Evolutionary conservation across 2,113 vertebrate species (phyloP).

Genomic region (Dasyprocta punctata): DNA sequence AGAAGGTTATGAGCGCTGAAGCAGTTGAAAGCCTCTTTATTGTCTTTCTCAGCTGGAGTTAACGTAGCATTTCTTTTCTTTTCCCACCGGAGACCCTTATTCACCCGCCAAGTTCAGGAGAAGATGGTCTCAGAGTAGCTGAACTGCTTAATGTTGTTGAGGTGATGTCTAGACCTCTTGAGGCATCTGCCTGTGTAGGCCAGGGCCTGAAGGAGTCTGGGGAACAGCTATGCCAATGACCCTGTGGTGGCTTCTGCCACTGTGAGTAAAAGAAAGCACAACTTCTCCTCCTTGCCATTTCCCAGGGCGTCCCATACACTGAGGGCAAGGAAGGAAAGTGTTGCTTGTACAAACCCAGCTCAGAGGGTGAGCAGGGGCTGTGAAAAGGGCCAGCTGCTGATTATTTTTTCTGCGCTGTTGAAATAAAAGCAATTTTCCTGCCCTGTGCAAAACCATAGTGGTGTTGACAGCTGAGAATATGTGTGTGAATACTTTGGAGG

Average conservation of each 20-base stretch:
- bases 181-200: background rate
- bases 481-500: conserved; percentile 39
- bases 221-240: background rate
- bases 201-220: background rate
- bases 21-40: background rate
- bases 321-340: background rate
- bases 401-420: conserved; percentile 38
- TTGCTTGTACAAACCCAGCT: conserved; percentile 22
- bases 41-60: background rate
- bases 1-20: background rate
- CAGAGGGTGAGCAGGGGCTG: background rate
- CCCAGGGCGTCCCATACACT: background rate
- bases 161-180: background rate
- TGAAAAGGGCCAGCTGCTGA: conserved; percentile 3
- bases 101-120: background rate
- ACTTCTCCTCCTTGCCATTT: background rate
- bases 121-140: background rate
- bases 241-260: background rate
- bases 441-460: conserved; percentile 34
- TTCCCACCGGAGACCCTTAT: background rate
- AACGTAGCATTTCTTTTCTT: background rate
- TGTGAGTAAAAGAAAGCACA: background rate
- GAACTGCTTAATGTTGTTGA: conserved; percentile 8
- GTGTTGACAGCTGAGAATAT: conserved; percentile 67
- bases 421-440: conserved; percentile 65